Base-by-base conservation (phyloP, 2,113 vertebrate genomes). In the Vidua macroura region DNA sequence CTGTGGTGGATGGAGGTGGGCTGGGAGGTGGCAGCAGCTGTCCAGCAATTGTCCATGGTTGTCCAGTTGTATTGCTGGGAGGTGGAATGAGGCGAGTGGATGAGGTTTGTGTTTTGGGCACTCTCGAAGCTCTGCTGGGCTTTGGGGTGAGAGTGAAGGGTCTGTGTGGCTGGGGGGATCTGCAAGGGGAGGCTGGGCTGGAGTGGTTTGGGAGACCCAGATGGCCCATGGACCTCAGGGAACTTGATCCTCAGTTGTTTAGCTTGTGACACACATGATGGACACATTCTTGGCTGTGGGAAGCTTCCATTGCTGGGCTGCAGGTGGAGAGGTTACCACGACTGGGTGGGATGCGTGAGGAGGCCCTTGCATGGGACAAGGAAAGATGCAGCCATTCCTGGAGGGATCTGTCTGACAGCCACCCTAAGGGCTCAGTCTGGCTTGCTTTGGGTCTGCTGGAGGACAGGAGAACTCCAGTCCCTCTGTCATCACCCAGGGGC, bases 291-390 rank as follows among this genome's bases (percentile, higher is more conserved):
- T 89, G 82, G 60, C 68, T 49, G 18, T 46, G 43, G 15, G 22
- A 70, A 9, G 23, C 43, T 84, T 41, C 64, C 62, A 17, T 17
- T 7, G 0, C 0, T 28, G 62, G 56, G 14, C 35, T 86, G 84
- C 12, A 31, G 31, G 4, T 59, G 60, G 8, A 37, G 55, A 77
- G 48, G 23, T 33, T 19, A 28, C 31, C 67, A 33, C 0, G 0
- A 49, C 8, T 46, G 55, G 35, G 41, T 35, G 67, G 30, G 56
- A 55, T 44, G 28, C 0, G 0, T 60, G 41, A 76, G 37, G 37
- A 37, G 33, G 13, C 4, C 22, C 25, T 79, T 73, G 52, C 1
- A 0, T 28, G 63, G 79, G 28, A 51, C 59, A 63, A 58, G 53
- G 53, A 31, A 37, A 68, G 58, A 24, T 53, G 58, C 27, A 60